Conservation (phyloP, 2,888 invertebrate species). For the Ceratothoa steindachneri region DNA sequence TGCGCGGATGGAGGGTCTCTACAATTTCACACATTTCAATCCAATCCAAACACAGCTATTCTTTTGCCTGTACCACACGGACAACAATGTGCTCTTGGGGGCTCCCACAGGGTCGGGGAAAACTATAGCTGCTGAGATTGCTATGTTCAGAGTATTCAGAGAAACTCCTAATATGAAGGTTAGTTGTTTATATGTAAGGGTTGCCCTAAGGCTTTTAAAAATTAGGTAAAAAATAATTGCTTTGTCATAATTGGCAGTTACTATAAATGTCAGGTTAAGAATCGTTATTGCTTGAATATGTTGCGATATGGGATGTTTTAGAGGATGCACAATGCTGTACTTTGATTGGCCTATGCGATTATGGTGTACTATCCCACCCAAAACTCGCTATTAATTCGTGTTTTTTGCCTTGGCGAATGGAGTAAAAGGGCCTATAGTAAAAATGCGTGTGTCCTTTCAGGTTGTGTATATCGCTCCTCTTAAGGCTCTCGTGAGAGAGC, state of each 20-base stretch:
- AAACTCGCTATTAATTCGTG: too few species aligned
- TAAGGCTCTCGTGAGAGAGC: conserved; percentile 93
- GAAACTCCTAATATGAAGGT: conserved; percentile 74
- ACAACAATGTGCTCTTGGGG: conserved; percentile 85
- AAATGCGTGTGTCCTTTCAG: conserved; percentile 53
- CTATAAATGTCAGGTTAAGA: too few species aligned
- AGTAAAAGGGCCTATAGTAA: too few species aligned
- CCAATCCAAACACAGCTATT: conserved; percentile 98
- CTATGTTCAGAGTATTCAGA: conserved; percentile 87
- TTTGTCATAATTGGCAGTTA: not conserved
- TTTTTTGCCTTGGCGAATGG: too few species aligned
- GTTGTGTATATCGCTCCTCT: conserved; percentile 96
- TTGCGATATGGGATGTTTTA: too few species aligned
- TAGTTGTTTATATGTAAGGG: conserved; percentile 26
- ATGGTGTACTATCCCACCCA: too few species aligned
- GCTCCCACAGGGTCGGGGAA: conserved; percentile 98
- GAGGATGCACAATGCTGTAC: too few species aligned
- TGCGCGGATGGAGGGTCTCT: conserved; percentile 71
- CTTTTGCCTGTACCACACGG: conserved; percentile 90
- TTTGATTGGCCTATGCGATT: too few species aligned
- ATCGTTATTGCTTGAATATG: too few species aligned
- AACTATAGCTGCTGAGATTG: conserved; percentile 95
- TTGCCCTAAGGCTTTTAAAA: too few species aligned
- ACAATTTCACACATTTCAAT: conserved; percentile 91
- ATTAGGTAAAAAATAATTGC: not conserved